Conservation (phyloP, 2,113 vertebrate genomes). For the Xiphophorus maculatus region DNA sequence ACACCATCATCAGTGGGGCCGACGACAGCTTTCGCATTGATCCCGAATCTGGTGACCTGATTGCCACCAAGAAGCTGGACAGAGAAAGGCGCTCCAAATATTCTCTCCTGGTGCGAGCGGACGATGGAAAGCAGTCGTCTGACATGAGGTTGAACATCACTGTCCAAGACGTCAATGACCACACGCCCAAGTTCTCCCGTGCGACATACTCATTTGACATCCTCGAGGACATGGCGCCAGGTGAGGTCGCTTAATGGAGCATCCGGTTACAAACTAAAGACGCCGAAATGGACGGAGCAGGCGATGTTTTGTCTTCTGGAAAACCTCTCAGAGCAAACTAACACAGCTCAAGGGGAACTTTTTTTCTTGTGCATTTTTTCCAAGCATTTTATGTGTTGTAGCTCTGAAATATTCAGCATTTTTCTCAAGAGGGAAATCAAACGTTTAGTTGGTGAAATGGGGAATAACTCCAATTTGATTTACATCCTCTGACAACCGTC, state of each 20-base stretch:
- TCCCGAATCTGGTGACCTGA: constrained; percentile 93
- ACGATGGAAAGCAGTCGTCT: constrained; percentile 93
- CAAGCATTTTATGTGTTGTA: constrained; percentile 16
- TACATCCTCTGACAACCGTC: constrained; percentile 45
- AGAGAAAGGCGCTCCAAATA: constrained; percentile 93
- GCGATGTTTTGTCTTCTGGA: constrained; percentile 33
- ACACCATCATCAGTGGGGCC: constrained; percentile 94
- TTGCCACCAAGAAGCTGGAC: constrained; percentile 91
- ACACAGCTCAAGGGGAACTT: not conserved
- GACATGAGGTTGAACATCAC: constrained; percentile 96
- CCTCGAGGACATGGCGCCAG: constrained; percentile 89
- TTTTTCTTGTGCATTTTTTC: constrained; percentile 13
- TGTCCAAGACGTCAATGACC: constrained; percentile 93
- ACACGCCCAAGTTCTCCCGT: constrained; percentile 91
- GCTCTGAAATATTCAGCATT: constrained; percentile 20
- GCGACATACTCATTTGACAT: constrained; percentile 93
- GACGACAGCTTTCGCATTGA: constrained; percentile 96
- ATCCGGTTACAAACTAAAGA: not conserved
- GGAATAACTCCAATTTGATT: constrained; percentile 46
- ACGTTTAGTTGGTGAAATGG: constrained; percentile 39
- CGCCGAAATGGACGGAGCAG: not conserved
- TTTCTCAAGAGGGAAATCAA: constrained; percentile 43
- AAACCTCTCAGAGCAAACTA: constrained; percentile 8
- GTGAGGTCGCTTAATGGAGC: constrained; percentile 70
- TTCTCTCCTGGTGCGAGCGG: constrained; percentile 91